phyloP scores from a whole-genome alignment of 2,113 vertebrate genomes.

The Macrotus californicus region DNA sequence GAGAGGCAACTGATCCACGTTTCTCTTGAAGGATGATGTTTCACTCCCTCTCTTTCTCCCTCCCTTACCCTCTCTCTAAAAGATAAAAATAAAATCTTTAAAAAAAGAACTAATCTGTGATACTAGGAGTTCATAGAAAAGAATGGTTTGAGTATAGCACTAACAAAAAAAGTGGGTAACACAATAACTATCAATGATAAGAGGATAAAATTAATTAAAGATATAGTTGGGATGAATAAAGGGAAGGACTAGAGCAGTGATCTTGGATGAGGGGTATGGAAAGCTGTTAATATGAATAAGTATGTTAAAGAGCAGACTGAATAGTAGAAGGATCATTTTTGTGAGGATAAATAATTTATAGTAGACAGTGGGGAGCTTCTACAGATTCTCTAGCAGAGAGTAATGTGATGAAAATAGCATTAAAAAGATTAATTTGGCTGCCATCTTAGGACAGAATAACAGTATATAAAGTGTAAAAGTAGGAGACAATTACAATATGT shows the following conservation, averaged over 20 bases:
- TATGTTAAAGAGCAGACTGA: not conserved
- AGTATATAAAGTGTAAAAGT: not conserved
- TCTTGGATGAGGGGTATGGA: not conserved
- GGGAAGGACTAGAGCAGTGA: not conserved
- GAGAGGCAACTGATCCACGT: too few relatives aligned
- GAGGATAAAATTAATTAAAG: not conserved
- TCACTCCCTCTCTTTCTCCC: too few relatives aligned
- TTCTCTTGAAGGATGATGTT: too few relatives aligned
- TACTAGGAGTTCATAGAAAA: not conserved
- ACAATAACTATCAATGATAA: not conserved
- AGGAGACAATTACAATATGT: not conserved
- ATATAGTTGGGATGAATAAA: not conserved
- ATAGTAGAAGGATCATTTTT: not conserved
- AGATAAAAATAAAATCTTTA: too few relatives aligned
- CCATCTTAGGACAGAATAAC: not conserved
- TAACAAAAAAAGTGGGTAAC: not conserved
- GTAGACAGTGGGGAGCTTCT: not conserved
- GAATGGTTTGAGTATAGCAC: not conserved
- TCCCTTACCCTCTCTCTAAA: too few relatives aligned
- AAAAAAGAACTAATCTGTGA: not conserved
- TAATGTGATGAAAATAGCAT: not conserved
- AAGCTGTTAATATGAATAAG: not conserved
- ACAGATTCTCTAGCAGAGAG: not conserved
- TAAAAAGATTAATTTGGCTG: not conserved
- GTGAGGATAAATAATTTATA: not conserved